phyloP scores from a whole-genome alignment of 2,113 vertebrate species.

The Hypomesus transpacificus region DNA sequence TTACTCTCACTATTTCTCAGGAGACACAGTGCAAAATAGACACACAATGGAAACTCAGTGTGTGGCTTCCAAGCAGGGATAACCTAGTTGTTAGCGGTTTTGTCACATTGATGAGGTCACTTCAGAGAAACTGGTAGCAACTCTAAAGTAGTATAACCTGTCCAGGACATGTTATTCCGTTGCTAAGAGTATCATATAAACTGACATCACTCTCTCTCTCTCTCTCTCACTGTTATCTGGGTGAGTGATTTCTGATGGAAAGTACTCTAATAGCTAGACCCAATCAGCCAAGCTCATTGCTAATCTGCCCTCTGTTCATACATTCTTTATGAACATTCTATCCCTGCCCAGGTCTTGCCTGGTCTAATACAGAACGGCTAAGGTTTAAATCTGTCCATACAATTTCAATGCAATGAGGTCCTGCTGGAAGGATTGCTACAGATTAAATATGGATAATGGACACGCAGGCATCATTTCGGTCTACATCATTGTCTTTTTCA shows the following conservation, averaged over 20 bases:
- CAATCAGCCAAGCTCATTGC: slow-evolving; percentile 1
- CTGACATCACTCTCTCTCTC: slow-evolving; percentile 9
- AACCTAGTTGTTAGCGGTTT: not conserved
- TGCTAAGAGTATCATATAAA: slow-evolving; percentile 1
- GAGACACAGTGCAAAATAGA: no score
- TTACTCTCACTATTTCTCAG: no score
- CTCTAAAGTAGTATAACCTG: not conserved
- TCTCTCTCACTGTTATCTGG: not conserved
- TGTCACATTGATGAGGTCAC: slow-evolving; percentile 9
- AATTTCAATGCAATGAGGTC: no score
- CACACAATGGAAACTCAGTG: no score
- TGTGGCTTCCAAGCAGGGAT: no score
- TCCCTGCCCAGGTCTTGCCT: not conserved
- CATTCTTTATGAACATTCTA: not conserved
- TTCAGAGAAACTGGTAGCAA: not conserved
- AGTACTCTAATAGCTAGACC: not conserved
- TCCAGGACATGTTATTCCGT: not conserved
- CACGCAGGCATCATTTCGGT: no score
- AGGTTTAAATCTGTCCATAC: no score
- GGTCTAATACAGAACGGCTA: not conserved
- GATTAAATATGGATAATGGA: no score
- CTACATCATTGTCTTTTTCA: no score
- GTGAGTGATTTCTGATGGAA: slow-evolving; percentile 1
- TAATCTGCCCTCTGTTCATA: not conserved
- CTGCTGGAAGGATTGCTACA: no score